phyloP scores from a whole-genome alignment of 1,140 invertebrate genomes.

The Hyposmocoma kahamanoa region DNA sequence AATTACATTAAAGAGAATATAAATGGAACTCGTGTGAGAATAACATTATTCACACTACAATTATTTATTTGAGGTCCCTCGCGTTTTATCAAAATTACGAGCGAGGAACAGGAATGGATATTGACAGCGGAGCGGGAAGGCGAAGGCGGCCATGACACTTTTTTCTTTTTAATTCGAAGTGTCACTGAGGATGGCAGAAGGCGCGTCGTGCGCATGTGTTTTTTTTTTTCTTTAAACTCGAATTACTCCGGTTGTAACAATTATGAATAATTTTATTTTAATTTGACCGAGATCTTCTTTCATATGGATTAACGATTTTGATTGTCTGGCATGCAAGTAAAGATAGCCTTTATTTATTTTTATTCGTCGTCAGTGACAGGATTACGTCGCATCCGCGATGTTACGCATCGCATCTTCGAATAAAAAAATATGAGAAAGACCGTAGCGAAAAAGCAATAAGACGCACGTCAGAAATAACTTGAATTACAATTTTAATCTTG shows the following conservation, averaged over 20 bases:
- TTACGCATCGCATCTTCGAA: constrained; percentile 21
- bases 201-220: constrained; percentile 38
- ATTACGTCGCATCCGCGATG: constrained; percentile 28
- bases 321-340: background rate
- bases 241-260: constrained; percentile 24
- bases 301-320: constrained; percentile 1
- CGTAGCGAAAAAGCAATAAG: constrained; percentile 67
- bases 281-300: background rate
- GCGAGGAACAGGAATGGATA: constrained; percentile 35
- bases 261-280: constrained; percentile 2
- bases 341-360: constrained; percentile 16
- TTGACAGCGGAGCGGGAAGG: constrained; percentile 48
- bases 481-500: constrained; percentile 71
- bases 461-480: constrained; percentile 63
- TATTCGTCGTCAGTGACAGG: constrained; percentile 19
- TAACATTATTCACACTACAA: constrained; percentile 18
- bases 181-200: constrained; percentile 32
- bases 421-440: constrained; percentile 32
- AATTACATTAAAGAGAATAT: constrained; percentile 1
- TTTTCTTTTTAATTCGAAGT: constrained; percentile 45
- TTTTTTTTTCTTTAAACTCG: constrained; percentile 35
- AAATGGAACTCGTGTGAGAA: constrained; percentile 1
- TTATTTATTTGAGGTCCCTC: constrained; percentile 25
- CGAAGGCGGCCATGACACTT: constrained; percentile 41
- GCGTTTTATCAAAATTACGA: constrained; percentile 28